Evolutionary conservation across 2,113 vertebrate genomes (phyloP).

Genomic region (Erinaceus europaeus): DNA sequence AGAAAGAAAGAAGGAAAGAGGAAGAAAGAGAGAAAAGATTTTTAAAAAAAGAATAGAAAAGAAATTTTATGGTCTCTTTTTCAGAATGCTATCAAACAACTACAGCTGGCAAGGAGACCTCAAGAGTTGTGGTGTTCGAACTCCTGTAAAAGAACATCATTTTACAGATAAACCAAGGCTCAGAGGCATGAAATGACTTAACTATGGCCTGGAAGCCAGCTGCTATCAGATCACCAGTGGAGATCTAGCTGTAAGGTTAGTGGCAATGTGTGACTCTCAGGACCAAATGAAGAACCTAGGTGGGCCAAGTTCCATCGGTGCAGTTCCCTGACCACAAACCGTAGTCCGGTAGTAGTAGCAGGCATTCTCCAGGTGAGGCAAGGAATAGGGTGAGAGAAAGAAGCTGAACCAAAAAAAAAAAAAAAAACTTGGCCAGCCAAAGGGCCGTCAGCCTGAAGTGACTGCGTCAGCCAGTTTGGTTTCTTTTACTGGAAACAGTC

Average conservation of each 20-base stretch:
- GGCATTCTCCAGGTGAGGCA: background rate
- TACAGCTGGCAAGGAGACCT: background rate
- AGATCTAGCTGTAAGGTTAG: background rate
- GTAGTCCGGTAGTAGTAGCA: too few species aligned
- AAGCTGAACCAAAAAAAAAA: slow-evolving; percentile 84
- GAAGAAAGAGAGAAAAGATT: too few species aligned
- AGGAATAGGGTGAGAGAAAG: slow-evolving; percentile 72
- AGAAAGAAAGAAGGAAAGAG: too few species aligned
- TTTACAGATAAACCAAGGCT: slow-evolving; percentile 1
- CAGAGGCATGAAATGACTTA: background rate
- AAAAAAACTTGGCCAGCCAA: slow-evolving; percentile 67
- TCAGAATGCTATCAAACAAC: background rate
- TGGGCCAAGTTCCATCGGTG: background rate
- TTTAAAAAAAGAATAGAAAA: too few species aligned
- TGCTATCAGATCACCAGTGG: background rate
- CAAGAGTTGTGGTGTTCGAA: background rate
- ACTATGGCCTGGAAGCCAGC: background rate
- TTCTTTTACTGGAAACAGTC: slow-evolving; percentile 85
- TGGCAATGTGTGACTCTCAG: background rate
- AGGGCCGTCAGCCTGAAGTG: slow-evolving; percentile 74
- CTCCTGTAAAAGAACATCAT: background rate
- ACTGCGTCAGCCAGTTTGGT: slow-evolving; percentile 61
- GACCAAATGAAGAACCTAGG: background rate
- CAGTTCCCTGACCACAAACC: too few species aligned
- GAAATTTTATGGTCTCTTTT: too few species aligned